Evolutionary conservation across 2,113 vertebrate species (phyloP).

Genomic region (Sander vitreus): DNA sequence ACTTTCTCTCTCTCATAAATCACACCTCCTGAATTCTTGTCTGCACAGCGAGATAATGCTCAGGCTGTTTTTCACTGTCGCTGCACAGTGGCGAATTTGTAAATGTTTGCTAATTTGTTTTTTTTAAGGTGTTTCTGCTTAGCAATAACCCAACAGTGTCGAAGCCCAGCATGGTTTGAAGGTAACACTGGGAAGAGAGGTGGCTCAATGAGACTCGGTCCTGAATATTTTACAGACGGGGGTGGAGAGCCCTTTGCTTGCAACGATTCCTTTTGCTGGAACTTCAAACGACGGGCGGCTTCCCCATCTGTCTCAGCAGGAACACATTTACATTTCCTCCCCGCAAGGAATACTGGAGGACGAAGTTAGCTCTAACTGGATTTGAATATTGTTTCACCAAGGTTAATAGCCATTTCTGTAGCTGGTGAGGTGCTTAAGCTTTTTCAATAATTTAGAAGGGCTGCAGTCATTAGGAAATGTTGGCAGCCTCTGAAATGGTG

Average conservation of each 20-base stretch:
- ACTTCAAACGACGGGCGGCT: constrained; percentile 83
- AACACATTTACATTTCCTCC: constrained; percentile 86
- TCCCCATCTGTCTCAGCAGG: constrained; percentile 83
- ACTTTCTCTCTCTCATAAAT: constrained; percentile 74
- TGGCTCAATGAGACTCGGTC: constrained; percentile 70
- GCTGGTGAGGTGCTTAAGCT: constrained; percentile 81
- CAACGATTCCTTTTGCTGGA: constrained; percentile 73
- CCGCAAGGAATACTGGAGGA: constrained; percentile 81
- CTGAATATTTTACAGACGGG: constrained; percentile 81
- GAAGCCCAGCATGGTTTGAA: constrained; percentile 61
- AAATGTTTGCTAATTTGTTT: constrained; percentile 68
- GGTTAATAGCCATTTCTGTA: constrained; percentile 86
- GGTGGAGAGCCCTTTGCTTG: constrained; percentile 66
- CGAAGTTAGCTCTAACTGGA: constrained; percentile 82
- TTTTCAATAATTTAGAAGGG: constrained; percentile 84
- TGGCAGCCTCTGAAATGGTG: constrained; percentile 64
- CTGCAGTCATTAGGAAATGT: constrained; percentile 79
- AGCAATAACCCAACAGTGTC: constrained; percentile 59
- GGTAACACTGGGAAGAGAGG: constrained; percentile 64
- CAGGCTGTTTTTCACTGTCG: constrained; percentile 75
- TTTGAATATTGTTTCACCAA: constrained; percentile 84
- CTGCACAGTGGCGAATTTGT: constrained; percentile 70
- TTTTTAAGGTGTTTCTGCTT: constrained; percentile 55
- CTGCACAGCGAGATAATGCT: constrained; percentile 82
- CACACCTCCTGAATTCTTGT: constrained; percentile 78